phyloP scores from a whole-genome alignment of 92 coral and sea anemone species.

The Epizoanthus fatuus region DNA sequence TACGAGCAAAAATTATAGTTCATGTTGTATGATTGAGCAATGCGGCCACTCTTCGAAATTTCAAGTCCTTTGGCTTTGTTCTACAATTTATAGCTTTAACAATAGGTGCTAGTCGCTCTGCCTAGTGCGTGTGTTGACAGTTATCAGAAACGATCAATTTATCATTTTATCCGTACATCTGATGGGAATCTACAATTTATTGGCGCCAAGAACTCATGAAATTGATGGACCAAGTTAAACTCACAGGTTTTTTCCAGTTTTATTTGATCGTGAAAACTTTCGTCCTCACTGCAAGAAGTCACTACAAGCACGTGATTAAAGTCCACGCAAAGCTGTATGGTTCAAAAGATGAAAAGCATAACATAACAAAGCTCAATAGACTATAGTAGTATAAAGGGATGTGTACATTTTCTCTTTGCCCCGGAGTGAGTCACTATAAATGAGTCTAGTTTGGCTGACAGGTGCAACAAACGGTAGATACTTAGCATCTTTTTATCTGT shows the following conservation, averaged over 20 bases:
- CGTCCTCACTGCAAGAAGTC: neutral
- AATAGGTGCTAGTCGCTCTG: conserved; percentile 2
- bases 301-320: neutral
- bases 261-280: neutral
- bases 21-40: neutral
- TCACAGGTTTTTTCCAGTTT: neutral
- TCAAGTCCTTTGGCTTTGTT: conserved; percentile 1
- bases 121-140: neutral
- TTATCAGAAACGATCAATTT: conserved; percentile 32
- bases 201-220: conserved; percentile 35
- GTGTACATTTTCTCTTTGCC: conserved; percentile 5
- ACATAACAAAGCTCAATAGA: conserved; percentile 3
- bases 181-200: conserved; percentile 2
- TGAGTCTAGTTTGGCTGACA: conserved; percentile 11
- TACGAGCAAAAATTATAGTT: neutral
- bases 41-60: neutral
- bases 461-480: conserved; percentile 8
- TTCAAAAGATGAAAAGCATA: neutral
- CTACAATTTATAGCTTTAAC: neutral
- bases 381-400: neutral
- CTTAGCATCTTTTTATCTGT: conserved; percentile 1
- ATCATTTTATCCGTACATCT: conserved; percentile 34
- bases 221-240: conserved; percentile 6
- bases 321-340: neutral
- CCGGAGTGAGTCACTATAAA: neutral